These are phyloP conservation scores for Echinometra lucunter DNA, from an alignment of 53 echinoderm and acorn worm species.

Conservation along the genomic window DNA sequence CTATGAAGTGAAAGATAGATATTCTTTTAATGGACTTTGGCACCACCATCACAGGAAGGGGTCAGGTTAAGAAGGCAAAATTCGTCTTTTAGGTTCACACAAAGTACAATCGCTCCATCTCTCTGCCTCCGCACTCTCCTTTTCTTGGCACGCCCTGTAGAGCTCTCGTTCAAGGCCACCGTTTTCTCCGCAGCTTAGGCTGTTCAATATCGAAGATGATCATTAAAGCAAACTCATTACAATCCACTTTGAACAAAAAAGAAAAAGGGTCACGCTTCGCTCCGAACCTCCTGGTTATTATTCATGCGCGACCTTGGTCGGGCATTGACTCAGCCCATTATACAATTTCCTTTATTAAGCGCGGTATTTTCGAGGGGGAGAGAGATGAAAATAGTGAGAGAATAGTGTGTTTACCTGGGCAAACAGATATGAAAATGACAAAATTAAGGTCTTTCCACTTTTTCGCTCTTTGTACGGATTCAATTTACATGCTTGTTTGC, in stretches of 20 bases:
- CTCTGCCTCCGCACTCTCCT: neutral
- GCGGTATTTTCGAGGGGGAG: neutral
- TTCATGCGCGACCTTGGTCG: conserved; percentile 52
- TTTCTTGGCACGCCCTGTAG: conserved; percentile 18
- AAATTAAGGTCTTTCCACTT: neutral
- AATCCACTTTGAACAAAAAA: conserved; percentile 25
- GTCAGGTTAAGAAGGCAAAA: no score
- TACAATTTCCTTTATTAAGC: conserved; percentile 44
- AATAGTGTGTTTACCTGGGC: neutral
- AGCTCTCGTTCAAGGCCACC: conserved; percentile 1
- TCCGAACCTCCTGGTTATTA: neutral
- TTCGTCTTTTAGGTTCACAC: neutral
- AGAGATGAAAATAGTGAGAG: neutral
- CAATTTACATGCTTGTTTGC: neutral
- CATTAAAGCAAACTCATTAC: conserved; percentile 62
- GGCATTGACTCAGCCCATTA: conserved; percentile 54
- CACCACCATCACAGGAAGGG: no score
- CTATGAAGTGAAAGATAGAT: no score
- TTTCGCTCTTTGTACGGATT: neutral
- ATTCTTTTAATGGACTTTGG: no score
- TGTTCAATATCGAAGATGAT: conserved; percentile 49
- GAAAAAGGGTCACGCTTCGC: conserved; percentile 54
- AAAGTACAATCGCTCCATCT: neutral
- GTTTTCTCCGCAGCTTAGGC: conserved; percentile 26
- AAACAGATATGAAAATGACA: conserved; percentile 23